Evolutionary conservation across 2,888 invertebrate species (phyloP), one percentile per base, ranked within the genome.

Genomic region (Pteria penguin): DNA sequence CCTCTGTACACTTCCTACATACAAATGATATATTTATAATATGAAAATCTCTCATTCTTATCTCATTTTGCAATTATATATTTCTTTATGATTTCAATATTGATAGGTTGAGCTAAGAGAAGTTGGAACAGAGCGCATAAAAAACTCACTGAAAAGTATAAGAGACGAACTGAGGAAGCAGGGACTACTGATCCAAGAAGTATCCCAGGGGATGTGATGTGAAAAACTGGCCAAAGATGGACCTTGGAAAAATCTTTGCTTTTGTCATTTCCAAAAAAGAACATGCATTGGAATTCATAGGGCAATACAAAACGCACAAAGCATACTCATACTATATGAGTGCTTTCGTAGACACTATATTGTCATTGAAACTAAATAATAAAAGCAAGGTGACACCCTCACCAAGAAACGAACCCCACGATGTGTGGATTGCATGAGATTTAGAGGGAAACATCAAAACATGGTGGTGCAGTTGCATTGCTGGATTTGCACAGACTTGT

Each of bases 381-480:
- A 26, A 55, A 26, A 32, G 27, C 4, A 62, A 54, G 29, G 72
- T 72, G 0, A 72, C 72, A 27, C 72, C 63, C 24, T 72, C 72
- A 62, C 72, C 62, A 29, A 63, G 72, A 57, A 65, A 65, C 66
- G 72, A 60, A 18, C 29, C 65, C 8, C 73, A 73, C 52, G 58
- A 58, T 18, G 66, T 58, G 4, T 73, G 73, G 73, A 52, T 67
- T 27, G 3, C 27, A 24, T 5, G 32, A 8, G 65, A 67, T 18
- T 45, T 45, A 14, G 29, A 32, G n/a, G 11, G 58, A 24, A 58
- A 66, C 14, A 73, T 73, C 14, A 2, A 52, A 36, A 57, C 29
- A 14, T 57, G 57, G 29, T 67, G 73, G 73, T 73, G 73, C 61
- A 73, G 67, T 33, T 73, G 67, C 58, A 73, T 60, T 60, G 60